Conservation (phyloP, 2,113 vertebrate genomes). For the Hyla sarda region DNA sequence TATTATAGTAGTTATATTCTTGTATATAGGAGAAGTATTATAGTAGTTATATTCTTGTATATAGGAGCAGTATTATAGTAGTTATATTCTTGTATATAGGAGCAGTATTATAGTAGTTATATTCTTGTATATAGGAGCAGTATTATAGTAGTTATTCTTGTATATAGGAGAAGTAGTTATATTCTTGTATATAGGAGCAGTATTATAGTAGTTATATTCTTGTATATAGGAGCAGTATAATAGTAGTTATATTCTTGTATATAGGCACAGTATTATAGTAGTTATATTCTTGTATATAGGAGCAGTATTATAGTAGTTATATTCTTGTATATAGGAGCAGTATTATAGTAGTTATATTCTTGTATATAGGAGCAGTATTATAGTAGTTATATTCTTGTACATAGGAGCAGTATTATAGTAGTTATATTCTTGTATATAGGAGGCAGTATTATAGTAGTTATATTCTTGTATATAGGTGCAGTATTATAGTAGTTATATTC, state of each 20-base stretch:
- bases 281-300: slow-evolving; percentile 15
- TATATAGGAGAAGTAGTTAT: too few species aligned
- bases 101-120: too few species aligned
- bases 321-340: background rate
- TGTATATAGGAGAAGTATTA: background rate
- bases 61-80: background rate
- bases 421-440: slow-evolving; percentile 16
- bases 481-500: background rate
- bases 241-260: slow-evolving; percentile 4
- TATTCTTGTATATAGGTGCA: background rate
- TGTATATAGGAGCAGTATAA: background rate
- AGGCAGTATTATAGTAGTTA: slow-evolving; percentile 2
- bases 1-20: slow-evolving; percentile 7
- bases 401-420: slow-evolving; percentile 9
- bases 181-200: background rate
- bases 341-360: slow-evolving; percentile 9
- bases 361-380: slow-evolving; percentile 1
- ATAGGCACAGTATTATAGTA: slow-evolving; percentile 12
- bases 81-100: background rate
- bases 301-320: slow-evolving; percentile 2
- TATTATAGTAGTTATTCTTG: too few species aligned
- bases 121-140: too few species aligned
- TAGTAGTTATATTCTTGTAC: slow-evolving; percentile 13
- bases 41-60: slow-evolving; percentile 15
- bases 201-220: slow-evolving; percentile 3